Evolutionary conservation across 53 echinoderm and acorn worm genomes (phyloP), one percentile per base, ranked within the genome.

Genomic region (Paracentrotus lividus): DNA sequence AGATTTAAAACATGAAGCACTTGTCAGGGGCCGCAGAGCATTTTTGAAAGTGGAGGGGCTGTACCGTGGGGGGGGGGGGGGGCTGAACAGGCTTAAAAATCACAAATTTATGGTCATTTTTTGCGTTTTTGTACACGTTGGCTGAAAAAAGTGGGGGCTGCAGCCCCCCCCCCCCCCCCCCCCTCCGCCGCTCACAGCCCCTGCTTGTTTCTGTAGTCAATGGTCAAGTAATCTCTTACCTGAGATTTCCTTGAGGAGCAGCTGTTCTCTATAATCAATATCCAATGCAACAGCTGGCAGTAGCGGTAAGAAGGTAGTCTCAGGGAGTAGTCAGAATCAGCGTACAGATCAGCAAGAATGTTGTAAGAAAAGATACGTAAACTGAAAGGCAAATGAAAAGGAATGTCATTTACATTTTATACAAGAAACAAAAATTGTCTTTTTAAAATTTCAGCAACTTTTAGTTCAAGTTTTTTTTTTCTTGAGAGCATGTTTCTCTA

Each of bases 281-380:
- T 94, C 93, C 40, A 99, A 68, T 0, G 87, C 88, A 20, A 96
- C 94, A 45, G 96, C 33, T 42, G 99, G 64, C 99, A 99, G 78
- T 99, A 97, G 1, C 96, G 95, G 84, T 95, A 99, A 49, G n/a
- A n/a, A 99, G 95, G 59, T 95, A 92, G 87, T 99, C 96, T 31
- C 95, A 59, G 1, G n/a, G 96, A 94, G 92, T 88, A 97, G 58
- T 96, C 96, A 2, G 99, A 97, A 75, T 96, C 95, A 49, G 99
- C 97, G 90, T 97, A 99, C 92, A 96, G 26, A 67, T 99, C 99
- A 42, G 99, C 99, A 77, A 99, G 84, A 42, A 99, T 95, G 81
- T 99, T 99, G 93, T 99, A 99, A 13, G 95, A 96, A 42, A 99
- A 95, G 52, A 99, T 92, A 47, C 99, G 95, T 85, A 99, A 93